Percentiles rank a stretch among this genome's conserved stretches.
These are phyloP conservation scores for Chloebia gouldiae DNA, from an alignment of 2,113 vertebrate genomes.

Conservation along the genomic window DNA sequence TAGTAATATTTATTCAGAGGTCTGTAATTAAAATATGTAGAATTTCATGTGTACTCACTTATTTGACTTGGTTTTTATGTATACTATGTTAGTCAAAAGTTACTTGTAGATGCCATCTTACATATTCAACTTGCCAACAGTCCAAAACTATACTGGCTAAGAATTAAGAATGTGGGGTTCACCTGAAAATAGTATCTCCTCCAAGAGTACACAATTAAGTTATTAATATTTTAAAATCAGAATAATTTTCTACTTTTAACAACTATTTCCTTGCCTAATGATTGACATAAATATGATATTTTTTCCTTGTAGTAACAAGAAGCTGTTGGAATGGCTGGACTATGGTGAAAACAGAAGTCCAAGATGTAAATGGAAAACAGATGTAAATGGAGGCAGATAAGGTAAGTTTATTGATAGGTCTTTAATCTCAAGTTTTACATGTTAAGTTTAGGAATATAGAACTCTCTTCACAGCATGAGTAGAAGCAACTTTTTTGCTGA, in stretches of 20 bases:
- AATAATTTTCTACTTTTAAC: background rate
- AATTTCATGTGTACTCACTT: background rate
- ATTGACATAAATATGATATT: background rate
- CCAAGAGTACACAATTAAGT: background rate
- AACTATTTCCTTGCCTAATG: background rate
- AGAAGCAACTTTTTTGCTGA: background rate
- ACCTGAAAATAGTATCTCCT: background rate
- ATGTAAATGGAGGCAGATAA: background rate
- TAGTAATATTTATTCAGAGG: background rate
- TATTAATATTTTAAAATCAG: background rate
- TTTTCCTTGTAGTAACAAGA: background rate
- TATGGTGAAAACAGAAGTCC: background rate
- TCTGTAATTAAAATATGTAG: background rate
- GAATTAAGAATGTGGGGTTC: background rate
- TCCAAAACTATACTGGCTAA: background rate
- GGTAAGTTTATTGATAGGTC: background rate
- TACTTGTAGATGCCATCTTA: background rate
- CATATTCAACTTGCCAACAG: background rate
- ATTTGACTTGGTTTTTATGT: background rate
- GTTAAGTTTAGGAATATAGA: background rate
- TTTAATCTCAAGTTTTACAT: background rate
- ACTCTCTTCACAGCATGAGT: constrained; percentile 11
- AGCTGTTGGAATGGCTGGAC: background rate
- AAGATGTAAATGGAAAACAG: background rate
- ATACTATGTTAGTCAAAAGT: background rate